Evolutionary conservation across 2,888 invertebrate genomes (phyloP).

Genomic region (Lasioglossum malachurum): DNA sequence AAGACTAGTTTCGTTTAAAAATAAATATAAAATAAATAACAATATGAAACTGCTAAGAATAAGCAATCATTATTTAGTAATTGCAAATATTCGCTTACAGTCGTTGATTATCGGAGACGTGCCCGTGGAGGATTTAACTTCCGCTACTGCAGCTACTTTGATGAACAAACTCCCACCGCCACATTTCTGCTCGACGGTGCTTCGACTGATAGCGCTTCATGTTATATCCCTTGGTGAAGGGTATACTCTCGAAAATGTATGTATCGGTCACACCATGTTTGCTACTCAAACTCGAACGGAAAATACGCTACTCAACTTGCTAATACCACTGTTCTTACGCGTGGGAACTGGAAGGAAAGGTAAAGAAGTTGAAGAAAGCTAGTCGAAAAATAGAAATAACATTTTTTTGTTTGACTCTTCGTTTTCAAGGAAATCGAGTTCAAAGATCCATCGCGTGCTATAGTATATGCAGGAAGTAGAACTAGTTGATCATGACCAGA

Average conservation of each 20-base stretch:
- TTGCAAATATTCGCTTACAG: slow-evolving; percentile 81
- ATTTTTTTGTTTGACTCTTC: not conserved
- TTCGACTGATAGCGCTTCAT: slow-evolving; percentile 96
- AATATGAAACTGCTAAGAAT: not conserved
- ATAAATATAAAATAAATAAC: not conserved
- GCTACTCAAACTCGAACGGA: slow-evolving; percentile 96
- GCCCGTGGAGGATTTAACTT: slow-evolving; percentile 90
- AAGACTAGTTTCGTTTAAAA: not conserved
- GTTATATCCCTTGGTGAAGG: slow-evolving; percentile 97
- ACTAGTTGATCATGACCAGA: not conserved
- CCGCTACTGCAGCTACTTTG: slow-evolving; percentile 92
- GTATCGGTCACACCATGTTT: slow-evolving; percentile 95
- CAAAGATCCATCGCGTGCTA: not conserved
- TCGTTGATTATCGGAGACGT: slow-evolving; percentile 93
- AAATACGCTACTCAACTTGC: slow-evolving; percentile 97
- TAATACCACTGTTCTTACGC: slow-evolving; percentile 97
- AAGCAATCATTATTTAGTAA: not conserved
- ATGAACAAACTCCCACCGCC: slow-evolving; percentile 97
- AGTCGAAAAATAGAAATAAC: not conserved
- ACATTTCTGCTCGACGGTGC: slow-evolving; percentile 98
- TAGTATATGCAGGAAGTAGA: not conserved
- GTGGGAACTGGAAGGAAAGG: slow-evolving; percentile 98
- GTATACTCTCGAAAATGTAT: slow-evolving; percentile 97
- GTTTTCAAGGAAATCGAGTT: too few relatives aligned
- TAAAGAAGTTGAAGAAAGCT: slow-evolving; percentile 82